These are phyloP conservation scores for Acanthoscelides obtectus DNA, from an alignment of 2,888 invertebrate species.

Conservation along the genomic window DNA sequence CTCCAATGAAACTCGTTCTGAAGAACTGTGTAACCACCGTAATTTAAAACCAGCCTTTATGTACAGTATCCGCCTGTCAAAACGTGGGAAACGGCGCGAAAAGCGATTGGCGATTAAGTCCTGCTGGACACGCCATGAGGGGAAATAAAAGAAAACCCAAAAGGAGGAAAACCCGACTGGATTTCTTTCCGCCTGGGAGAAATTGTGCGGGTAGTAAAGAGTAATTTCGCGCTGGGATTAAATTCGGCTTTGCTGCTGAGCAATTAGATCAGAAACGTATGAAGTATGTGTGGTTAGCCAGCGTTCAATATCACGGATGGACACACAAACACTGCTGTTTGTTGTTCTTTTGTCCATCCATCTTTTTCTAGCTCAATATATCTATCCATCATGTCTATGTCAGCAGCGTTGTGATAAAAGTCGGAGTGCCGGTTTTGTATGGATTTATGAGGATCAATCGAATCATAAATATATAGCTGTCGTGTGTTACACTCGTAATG, in stretches of 20 bases:
- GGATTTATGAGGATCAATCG: no score
- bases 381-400: no score
- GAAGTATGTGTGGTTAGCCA: not conserved
- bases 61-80: not conserved
- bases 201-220: not conserved
- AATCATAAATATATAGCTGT: no score
- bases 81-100: not conserved
- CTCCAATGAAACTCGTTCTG: no score
- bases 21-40: not conserved
- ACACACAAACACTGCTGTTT: no score
- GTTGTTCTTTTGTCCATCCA: no score
- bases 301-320: not conserved
- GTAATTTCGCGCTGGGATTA: not conserved
- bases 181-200: not conserved
- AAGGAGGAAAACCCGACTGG: not conserved
- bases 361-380: no score
- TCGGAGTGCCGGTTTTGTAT: no score
- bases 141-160: not conserved
- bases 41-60: not conserved
- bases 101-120: not conserved
- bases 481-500: no score
- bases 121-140: not conserved
- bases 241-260: not conserved
- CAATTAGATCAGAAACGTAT: not conserved
- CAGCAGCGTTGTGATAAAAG: no score